A percentile compares a stretch with the other conserved stretches of the same genome.
These are phyloP conservation scores for Bradypodion pumilum DNA, from an alignment of 2,797 vertebrate species.

Conservation along the genomic window DNA sequence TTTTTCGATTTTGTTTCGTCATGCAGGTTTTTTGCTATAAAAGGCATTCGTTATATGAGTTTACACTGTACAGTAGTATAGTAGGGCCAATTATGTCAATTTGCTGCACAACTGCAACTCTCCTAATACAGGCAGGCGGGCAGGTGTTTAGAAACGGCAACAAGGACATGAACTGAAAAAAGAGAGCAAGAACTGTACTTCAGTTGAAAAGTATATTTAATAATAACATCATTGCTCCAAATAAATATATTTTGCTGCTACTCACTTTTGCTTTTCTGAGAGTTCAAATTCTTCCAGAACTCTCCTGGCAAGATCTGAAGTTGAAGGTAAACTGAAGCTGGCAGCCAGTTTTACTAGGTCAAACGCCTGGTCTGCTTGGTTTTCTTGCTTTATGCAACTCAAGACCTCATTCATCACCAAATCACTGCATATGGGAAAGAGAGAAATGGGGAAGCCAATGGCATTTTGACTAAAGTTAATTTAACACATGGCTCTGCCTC, in stretches of 20 bases:
- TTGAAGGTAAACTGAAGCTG: constrained; percentile 78
- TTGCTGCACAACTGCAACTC: not conserved
- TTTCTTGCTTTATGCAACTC: constrained; percentile 66
- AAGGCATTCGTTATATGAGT: too few species aligned
- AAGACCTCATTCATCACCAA: constrained; percentile 81
- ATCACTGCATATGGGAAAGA: constrained; percentile 70
- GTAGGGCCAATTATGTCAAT: not conserved
- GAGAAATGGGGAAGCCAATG: not conserved
- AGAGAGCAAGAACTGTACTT: not conserved
- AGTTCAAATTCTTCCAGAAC: constrained; percentile 79
- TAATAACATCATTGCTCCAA: not conserved
- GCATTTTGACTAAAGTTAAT: not conserved
- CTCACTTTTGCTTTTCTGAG: constrained; percentile 86
- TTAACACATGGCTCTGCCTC: not conserved
- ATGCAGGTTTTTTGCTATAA: too few species aligned
- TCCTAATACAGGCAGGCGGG: not conserved
- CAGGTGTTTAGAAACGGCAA: not conserved
- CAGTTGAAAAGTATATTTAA: not conserved
- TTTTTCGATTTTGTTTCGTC: too few species aligned
- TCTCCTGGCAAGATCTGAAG: constrained; percentile 72
- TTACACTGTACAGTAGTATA: not conserved
- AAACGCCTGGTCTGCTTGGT: constrained; percentile 74
- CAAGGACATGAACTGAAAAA: not conserved
- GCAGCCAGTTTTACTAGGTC: constrained; percentile 85
- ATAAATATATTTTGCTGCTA: not conserved